Base-by-base conservation (phyloP, 2,888 invertebrate genomes). In the Drosophila eohydei region DNA sequence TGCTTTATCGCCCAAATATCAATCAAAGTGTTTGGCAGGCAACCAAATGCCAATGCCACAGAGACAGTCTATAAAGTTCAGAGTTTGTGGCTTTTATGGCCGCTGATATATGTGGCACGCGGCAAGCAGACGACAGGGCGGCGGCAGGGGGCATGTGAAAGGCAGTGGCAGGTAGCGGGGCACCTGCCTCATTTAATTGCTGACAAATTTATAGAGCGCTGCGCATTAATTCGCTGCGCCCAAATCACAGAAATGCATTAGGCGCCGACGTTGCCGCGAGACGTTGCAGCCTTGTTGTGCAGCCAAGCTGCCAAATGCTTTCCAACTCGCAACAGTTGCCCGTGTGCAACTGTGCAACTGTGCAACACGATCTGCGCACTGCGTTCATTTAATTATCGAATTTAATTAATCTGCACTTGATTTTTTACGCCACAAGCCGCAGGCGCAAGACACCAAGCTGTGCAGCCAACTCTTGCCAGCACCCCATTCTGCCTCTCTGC, bases 361-460 rank as follows among this genome's bases (percentile, higher is more conserved):
- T 71, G 70, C 63, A 78, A 88, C 88, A 83, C 83, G 83, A 89
- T 88, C 89, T 87, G 68, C 55, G 67, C 70, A 69, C 75, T 78
- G 77, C 92, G 89, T 91, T 90, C 92, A 90, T 92, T 90, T 90
- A 91, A 92, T 91, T 91, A 89, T 86, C 79, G 84, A 89, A 86
- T 90, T 87, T 88, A 89, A 80, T 81, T 81, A 85, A 89, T 88
- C 81, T 90, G 80, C 88, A 87, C 83, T 82, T 82, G 83, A 92
- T 91, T 92, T 80, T 78, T 77, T 81, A 77, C 88, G 83, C 89
- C 85, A 78, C 71, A 44, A 78, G 72, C 64, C 71, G 57, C 80
- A 68, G 64, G 85, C 48, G 16, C 59, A 69, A 70, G 73, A 64
- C 69, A 43, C 66, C 80, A 80, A 80, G 66, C 80, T 71, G 71